A percentile compares a stretch with the other conserved stretches of the same genome.
Conservation (phyloP, 2,888 invertebrate genomes). For the Leptinotarsa haldemani region DNA sequence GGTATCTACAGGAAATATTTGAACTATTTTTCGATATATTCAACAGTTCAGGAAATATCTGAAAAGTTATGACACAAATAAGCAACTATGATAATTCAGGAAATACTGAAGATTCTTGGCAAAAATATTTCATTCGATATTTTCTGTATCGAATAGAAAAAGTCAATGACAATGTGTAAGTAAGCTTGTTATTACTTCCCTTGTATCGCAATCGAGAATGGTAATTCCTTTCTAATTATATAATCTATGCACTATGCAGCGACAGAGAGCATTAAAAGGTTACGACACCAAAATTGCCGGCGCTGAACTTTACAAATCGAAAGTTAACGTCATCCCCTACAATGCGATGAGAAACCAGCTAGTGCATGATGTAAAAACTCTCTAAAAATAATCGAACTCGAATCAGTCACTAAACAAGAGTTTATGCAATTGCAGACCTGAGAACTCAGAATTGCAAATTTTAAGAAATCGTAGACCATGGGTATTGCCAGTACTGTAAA, state of each 20-base stretch:
- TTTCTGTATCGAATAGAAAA: not conserved
- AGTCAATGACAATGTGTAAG: not conserved
- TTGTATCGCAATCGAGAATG: not conserved
- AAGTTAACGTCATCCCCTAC: slow-evolving; percentile 11
- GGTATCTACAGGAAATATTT: no score
- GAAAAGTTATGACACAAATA: no score
- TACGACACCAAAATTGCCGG: not conserved
- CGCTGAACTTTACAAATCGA: not conserved
- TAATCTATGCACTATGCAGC: not conserved
- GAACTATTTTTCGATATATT: no score
- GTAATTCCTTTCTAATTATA: slow-evolving; percentile 8
- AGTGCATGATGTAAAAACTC: not conserved
- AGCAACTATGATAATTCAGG: no score
- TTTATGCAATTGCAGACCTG: no score
- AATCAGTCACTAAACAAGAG: not conserved
- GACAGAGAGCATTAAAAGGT: not conserved
- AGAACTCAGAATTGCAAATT: not conserved
- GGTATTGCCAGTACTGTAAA: no score
- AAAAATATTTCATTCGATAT: no score
- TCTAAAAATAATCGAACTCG: not conserved
- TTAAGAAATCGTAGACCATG: not conserved
- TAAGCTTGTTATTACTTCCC: not conserved
- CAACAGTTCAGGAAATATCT: no score
- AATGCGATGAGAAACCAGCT: not conserved
- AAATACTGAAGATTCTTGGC: no score